Percentiles rank a stretch among this genome's conserved stretches.
These are phyloP conservation scores for Pempheris klunzingeri DNA, from an alignment of 2,797 vertebrate genomes.

Conservation along the genomic window DNA sequence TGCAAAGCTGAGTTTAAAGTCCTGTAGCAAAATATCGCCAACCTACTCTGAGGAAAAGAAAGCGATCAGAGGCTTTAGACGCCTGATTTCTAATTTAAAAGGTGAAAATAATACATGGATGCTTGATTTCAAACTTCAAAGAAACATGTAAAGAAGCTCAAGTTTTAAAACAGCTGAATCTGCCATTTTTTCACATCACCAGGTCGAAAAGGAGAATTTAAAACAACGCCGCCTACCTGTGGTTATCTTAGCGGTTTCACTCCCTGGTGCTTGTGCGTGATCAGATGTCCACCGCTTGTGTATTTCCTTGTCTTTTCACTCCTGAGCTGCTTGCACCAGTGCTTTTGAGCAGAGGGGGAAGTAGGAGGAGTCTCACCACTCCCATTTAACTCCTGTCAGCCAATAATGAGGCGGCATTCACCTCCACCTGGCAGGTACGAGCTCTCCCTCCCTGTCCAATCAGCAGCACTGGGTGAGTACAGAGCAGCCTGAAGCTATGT, in stretches of 20 bases:
- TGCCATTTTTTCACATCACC: too few species aligned
- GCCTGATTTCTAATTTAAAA: neutral
- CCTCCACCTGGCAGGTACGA: slow-evolving; percentile 78
- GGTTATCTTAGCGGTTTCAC: neutral
- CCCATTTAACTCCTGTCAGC: slow-evolving; percentile 53
- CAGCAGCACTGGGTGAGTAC: neutral
- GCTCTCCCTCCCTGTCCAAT: slow-evolving; percentile 45
- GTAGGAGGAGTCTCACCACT: slow-evolving; percentile 41
- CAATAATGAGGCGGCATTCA: slow-evolving; percentile 66
- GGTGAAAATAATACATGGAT: neutral
- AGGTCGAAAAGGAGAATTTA: neutral
- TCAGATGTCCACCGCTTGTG: neutral
- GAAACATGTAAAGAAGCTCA: neutral
- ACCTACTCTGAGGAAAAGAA: neutral
- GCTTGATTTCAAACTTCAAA: neutral
- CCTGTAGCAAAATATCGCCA: neutral
- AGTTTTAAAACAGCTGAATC: neutral
- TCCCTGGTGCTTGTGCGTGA: neutral
- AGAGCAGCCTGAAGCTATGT: slow-evolving; percentile 28
- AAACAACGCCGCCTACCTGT: slow-evolving; percentile 50
- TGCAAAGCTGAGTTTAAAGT: slow-evolving; percentile 29
- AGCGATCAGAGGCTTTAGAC: accelerated
- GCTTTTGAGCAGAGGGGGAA: slow-evolving; percentile 52
- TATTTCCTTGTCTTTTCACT: slow-evolving; percentile 29
- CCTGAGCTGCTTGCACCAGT: slow-evolving; percentile 35